These are phyloP conservation scores for Tauraco erythrolophus DNA, from an alignment of 2,113 vertebrate genomes.

Conservation along the genomic window DNA sequence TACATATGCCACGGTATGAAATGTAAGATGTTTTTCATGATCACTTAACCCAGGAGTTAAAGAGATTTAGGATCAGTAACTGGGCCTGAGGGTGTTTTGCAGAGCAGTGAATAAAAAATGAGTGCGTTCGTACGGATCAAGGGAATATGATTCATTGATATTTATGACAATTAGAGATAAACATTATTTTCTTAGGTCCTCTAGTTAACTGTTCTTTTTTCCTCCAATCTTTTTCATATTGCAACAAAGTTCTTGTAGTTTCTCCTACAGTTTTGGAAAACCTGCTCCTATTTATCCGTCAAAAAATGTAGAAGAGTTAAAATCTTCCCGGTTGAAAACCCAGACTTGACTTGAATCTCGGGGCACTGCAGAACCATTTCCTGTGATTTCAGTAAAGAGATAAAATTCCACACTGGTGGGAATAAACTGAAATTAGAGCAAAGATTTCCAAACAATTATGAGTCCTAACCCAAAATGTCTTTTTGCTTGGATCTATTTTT, in stretches of 20 bases:
- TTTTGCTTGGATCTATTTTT: background rate
- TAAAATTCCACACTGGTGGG: conserved; percentile 15
- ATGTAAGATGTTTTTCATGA: background rate
- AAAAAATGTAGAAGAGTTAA: background rate
- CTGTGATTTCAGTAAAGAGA: conserved; percentile 8
- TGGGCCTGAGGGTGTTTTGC: background rate
- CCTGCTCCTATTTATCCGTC: background rate
- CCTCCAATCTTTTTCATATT: background rate
- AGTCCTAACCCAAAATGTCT: background rate
- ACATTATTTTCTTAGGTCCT: background rate
- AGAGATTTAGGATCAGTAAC: background rate
- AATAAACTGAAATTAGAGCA: background rate
- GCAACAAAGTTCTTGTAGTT: background rate
- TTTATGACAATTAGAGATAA: background rate
- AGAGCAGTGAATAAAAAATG: background rate
- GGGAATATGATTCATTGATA: background rate
- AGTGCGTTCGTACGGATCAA: background rate
- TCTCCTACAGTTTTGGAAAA: background rate
- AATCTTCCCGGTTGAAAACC: background rate
- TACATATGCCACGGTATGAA: background rate
- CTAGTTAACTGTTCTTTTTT: background rate
- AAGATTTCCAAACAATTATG: background rate
- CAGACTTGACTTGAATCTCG: background rate
- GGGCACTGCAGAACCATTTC: background rate
- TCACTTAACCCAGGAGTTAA: background rate